Evolutionary conservation across 1,140 invertebrate genomes (phyloP).

Genomic region (Drosophila fuyamai): DNA sequence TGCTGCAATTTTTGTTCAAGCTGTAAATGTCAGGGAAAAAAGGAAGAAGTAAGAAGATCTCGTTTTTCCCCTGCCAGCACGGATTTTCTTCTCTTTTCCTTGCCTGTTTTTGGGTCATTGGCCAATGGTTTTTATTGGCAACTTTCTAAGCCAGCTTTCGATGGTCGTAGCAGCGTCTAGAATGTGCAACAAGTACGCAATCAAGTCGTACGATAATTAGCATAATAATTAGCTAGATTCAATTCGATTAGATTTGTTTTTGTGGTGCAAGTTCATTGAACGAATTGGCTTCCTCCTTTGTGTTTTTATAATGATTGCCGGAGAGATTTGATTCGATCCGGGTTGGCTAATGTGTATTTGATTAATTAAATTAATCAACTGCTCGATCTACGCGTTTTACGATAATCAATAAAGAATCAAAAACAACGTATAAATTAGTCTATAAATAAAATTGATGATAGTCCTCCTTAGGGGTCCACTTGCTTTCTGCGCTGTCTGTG

Average conservation of each 20-base stretch:
- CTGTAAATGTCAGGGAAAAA: conserved; percentile 55
- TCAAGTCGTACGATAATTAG: conserved; percentile 27
- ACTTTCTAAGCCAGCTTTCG: conserved; percentile 47
- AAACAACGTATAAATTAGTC: conserved; percentile 42
- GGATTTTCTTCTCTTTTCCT: conserved; percentile 20
- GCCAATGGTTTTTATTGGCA: conserved; percentile 42
- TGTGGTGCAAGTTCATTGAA: conserved; percentile 64
- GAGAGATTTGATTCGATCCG: conserved; percentile 42
- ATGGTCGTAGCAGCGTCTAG: conserved; percentile 17
- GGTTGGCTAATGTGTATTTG: conserved; percentile 68
- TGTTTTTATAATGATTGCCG: conserved; percentile 49
- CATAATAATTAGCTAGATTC: conserved; percentile 43
- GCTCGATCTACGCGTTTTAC: conserved; percentile 30
- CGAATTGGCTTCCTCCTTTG: conserved; percentile 34
- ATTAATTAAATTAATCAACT: conserved; percentile 79
- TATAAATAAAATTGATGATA: conserved; percentile 52
- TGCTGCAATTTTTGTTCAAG: conserved; percentile 42
- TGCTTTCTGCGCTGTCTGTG: conserved; percentile 21
- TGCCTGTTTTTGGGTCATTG: conserved; percentile 62
- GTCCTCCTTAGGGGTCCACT: conserved; percentile 37
- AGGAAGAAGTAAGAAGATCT: conserved; percentile 40
- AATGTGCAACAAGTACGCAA: conserved; percentile 50
- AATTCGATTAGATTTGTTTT: conserved; percentile 29
- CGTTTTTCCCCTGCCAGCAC: conserved; percentile 54
- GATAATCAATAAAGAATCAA: conserved; percentile 49